Evolutionary conservation across 2,113 vertebrate species (phyloP).

Genomic region (Trochalopteron elliotii): DNA sequence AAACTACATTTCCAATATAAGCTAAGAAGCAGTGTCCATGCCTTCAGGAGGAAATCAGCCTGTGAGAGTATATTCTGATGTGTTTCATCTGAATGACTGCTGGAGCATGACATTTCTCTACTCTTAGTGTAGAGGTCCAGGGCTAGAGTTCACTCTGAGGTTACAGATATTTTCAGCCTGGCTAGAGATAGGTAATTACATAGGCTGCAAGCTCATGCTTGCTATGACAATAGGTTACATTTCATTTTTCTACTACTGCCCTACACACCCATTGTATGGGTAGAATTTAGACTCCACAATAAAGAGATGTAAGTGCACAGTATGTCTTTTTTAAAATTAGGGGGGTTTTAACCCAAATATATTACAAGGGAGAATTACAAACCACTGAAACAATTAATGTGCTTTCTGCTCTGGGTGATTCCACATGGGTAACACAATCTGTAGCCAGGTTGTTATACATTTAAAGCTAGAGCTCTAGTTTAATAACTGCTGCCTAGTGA

Average conservation of each 20-base stretch:
- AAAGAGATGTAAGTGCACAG: background rate
- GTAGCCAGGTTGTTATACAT: background rate
- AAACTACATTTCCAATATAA: background rate
- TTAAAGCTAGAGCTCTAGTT: background rate
- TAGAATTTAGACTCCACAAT: background rate
- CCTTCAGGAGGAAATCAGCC: background rate
- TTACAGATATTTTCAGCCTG: background rate
- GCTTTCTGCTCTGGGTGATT: background rate
- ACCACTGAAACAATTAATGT: background rate
- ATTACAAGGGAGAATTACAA: background rate
- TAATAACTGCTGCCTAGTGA: background rate
- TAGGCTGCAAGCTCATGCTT: background rate
- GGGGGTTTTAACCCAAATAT: rapidly evolving
- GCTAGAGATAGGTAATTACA: background rate
- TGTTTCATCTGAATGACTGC: background rate
- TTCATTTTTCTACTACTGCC: background rate
- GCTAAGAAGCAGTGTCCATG: background rate
- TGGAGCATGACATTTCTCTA: background rate
- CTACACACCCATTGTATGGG: background rate
- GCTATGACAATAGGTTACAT: background rate
- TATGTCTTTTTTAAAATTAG: rapidly evolving
- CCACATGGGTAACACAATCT: background rate
- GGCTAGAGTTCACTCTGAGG: constrained; percentile 3
- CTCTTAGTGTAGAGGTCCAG: background rate
- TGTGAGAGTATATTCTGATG: background rate